Evolutionary conservation across 2,113 vertebrate species (phyloP).

Genomic region (Proterorhinus semilunaris): DNA sequence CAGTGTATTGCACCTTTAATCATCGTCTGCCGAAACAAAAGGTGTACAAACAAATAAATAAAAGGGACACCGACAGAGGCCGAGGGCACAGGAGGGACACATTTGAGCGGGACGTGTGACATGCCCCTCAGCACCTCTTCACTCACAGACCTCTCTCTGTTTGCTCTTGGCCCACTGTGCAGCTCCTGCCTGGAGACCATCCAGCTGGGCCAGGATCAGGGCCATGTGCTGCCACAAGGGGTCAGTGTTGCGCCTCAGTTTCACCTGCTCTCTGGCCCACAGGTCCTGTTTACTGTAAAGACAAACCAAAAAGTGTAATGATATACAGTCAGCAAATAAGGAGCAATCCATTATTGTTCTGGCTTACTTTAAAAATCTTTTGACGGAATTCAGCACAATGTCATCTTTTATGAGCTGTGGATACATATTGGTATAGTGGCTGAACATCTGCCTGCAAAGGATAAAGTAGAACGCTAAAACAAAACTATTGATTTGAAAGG

Average conservation of each 20-base stretch:
- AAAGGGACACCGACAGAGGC: constrained; percentile 77
- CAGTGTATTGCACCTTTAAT: too few relatives aligned
- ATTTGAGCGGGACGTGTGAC: constrained; percentile 24
- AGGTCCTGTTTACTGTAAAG: constrained; percentile 80
- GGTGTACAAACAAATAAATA: too few relatives aligned
- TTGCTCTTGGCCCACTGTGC: constrained; percentile 76
- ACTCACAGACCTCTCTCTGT: constrained; percentile 68
- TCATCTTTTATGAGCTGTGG: constrained; percentile 83
- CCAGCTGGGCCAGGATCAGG: constrained; percentile 83
- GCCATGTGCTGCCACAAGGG: constrained; percentile 83
- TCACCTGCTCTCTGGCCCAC: constrained; percentile 83
- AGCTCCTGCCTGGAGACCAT: constrained; percentile 84
- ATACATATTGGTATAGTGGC: constrained; percentile 86
- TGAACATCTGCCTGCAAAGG: constrained; percentile 81
- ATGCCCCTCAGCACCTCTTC: constrained; percentile 5
- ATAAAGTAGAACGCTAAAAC: background rate
- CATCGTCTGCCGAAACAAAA: too few relatives aligned
- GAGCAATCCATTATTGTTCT: too few relatives aligned
- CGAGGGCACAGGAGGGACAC: constrained; percentile 43
- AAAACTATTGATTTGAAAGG: background rate
- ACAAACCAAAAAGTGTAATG: background rate
- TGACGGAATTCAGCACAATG: constrained; percentile 70
- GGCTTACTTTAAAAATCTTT: constrained; percentile 79
- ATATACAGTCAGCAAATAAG: background rate
- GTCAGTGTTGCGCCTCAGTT: constrained; percentile 64